Evolutionary conservation across 2,797 vertebrate species (phyloP).

Genomic region (Pseudopleuronectes americanus): DNA sequence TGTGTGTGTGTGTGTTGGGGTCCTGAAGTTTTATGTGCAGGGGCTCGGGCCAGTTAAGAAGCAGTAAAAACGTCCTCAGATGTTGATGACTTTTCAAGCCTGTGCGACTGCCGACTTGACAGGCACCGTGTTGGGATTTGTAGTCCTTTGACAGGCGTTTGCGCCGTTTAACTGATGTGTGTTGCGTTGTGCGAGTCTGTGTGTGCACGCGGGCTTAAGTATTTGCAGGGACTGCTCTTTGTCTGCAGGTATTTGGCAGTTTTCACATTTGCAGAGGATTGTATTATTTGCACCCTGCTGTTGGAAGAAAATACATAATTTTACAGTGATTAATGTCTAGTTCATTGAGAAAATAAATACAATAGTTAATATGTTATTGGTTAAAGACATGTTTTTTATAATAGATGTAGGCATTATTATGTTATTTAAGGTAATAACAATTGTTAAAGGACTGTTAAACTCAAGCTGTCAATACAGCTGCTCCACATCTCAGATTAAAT

Average conservation of each 20-base stretch:
- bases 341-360: slow-evolving; percentile 10
- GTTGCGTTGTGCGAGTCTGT: slow-evolving; percentile 32
- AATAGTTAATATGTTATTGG: background rate
- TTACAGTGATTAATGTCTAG: background rate
- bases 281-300: slow-evolving; percentile 17
- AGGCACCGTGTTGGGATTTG: slow-evolving; percentile 63
- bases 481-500: too few relatives aligned
- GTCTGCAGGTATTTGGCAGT: slow-evolving; percentile 30
- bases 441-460: too few relatives aligned
- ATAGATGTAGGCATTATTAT: too few relatives aligned
- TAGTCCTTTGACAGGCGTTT: slow-evolving; percentile 63
- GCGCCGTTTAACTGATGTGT: slow-evolving; percentile 53
- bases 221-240: slow-evolving; percentile 28
- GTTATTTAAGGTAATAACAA: too few relatives aligned
- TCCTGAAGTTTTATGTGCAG: slow-evolving; percentile 79
- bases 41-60: slow-evolving; percentile 74
- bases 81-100: slow-evolving; percentile 82
- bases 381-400: too few relatives aligned
- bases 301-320: background rate
- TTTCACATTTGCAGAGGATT: slow-evolving; percentile 12
- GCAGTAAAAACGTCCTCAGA: slow-evolving; percentile 79
- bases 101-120: slow-evolving; percentile 68
- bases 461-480: too few relatives aligned
- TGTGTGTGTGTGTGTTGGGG: background rate
- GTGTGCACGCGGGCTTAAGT: slow-evolving; percentile 13